Conservation (phyloP, 2,888 invertebrate genomes). For the Trypoxylon attenuatum region DNA sequence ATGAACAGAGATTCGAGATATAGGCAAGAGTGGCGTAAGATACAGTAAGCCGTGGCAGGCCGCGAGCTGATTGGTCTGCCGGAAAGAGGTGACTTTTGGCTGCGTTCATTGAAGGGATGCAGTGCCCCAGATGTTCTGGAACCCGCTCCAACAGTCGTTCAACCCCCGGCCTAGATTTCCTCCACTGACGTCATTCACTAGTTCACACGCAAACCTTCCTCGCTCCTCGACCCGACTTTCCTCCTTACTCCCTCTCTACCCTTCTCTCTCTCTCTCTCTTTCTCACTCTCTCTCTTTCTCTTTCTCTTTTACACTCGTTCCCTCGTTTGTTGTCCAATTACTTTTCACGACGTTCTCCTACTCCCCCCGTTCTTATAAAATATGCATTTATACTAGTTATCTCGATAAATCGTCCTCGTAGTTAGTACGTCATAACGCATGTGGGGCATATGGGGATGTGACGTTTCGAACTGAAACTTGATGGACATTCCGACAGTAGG, state of each 20-base stretch:
- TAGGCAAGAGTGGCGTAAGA: neutral
- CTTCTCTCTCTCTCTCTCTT: neutral
- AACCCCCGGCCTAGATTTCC: constrained; percentile 72
- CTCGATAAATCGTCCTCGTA: no score
- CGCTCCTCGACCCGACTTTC: neutral
- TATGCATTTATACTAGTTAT: no score
- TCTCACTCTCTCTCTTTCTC: neutral
- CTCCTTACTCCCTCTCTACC: constrained; percentile 1
- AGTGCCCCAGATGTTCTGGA: constrained; percentile 65
- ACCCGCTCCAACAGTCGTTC: constrained; percentile 71
- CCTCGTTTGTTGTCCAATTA: neutral
- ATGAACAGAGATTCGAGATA: neutral
- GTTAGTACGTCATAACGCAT: no score
- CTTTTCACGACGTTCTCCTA: neutral
- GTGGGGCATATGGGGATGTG: no score
- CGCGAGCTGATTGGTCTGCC: constrained; percentile 15
- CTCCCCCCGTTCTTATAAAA: no score
- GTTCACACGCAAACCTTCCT: constrained; percentile 31
- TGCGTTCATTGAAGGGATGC: constrained; percentile 60
- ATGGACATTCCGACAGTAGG: no score
- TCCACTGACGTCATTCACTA: constrained; percentile 66
- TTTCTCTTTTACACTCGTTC: neutral
- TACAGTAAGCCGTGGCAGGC: neutral
- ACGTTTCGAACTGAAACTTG: no score
- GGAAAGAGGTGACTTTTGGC: constrained; percentile 43